Percentiles rank a stretch among this genome's conserved stretches.
Evolutionary conservation across 64 coral and sea anemone species (phyloP).

Genomic region (Anthopleura sola): DNA sequence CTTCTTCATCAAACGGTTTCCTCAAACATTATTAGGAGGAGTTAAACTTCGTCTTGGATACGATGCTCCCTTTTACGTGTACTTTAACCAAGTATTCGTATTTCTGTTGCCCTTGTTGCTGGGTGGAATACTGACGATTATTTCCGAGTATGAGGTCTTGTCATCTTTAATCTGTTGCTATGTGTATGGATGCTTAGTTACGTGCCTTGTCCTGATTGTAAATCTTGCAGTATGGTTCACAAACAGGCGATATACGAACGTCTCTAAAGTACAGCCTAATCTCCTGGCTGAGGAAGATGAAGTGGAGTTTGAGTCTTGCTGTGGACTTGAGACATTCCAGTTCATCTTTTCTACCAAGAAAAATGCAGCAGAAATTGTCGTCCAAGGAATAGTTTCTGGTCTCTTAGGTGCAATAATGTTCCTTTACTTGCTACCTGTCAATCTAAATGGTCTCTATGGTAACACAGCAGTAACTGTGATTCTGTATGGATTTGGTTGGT

Average conservation of each 20-base stretch:
- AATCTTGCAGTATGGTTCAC: slow-evolving; percentile 60
- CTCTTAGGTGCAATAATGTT: slow-evolving; percentile 62
- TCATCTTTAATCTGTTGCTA: slow-evolving; percentile 47
- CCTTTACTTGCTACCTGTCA: slow-evolving; percentile 76
- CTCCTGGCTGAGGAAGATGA: slow-evolving; percentile 87
- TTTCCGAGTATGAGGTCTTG: slow-evolving; percentile 66
- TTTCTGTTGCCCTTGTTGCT: slow-evolving; percentile 68
- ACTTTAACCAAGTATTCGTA: slow-evolving; percentile 68
- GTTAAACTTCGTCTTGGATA: slow-evolving; percentile 77
- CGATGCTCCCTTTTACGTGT: slow-evolving; percentile 87
- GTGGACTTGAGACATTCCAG: slow-evolving; percentile 74
- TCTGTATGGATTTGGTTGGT: slow-evolving; percentile 70
- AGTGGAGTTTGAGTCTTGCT: slow-evolving; percentile 92
- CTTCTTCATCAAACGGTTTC: slow-evolving; percentile 93
- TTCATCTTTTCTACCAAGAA: slow-evolving; percentile 65
- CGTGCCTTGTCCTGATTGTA: slow-evolving; percentile 22
- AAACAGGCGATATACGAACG: slow-evolving; percentile 42
- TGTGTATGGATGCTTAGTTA: slow-evolving; percentile 69
- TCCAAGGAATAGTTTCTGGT: slow-evolving; percentile 66
- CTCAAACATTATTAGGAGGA: slow-evolving; percentile 83
- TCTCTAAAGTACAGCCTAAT: slow-evolving; percentile 67
- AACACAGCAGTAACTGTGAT: slow-evolving; percentile 47
- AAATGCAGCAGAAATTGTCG: not conserved
- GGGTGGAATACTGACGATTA: slow-evolving; percentile 79
- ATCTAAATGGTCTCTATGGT: slow-evolving; percentile 46